Evolutionary conservation across 2,113 vertebrate genomes (phyloP).

Genomic region (Coptodon rendalli): DNA sequence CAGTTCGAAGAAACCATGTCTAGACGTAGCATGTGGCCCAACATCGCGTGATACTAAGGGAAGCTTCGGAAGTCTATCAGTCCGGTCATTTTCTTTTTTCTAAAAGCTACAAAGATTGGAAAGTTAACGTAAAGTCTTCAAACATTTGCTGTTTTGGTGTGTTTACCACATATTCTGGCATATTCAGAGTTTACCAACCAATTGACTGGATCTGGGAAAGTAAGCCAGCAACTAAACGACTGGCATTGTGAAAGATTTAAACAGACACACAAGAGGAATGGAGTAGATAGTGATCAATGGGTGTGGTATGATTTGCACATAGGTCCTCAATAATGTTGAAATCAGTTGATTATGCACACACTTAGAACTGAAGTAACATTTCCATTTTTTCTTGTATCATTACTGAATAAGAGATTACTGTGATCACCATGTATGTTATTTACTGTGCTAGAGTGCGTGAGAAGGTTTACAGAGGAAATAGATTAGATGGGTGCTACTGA

Average conservation of each 20-base stretch:
- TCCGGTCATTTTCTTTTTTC: background rate
- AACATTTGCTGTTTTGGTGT: background rate
- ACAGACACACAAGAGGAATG: background rate
- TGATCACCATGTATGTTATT: background rate
- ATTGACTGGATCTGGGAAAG: background rate
- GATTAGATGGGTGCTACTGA: background rate
- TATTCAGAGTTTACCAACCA: background rate
- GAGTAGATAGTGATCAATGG: background rate
- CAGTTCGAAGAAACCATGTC: background rate
- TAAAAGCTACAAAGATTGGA: background rate
- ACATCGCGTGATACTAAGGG: background rate
- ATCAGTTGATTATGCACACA: background rate
- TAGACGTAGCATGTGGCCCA: background rate
- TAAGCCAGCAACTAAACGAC: background rate
- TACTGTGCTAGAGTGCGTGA: rapidly evolving
- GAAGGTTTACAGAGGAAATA: background rate
- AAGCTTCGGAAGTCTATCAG: rapidly evolving
- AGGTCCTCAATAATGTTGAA: background rate
- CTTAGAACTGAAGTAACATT: background rate
- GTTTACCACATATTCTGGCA: background rate
- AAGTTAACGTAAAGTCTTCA: background rate
- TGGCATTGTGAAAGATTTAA: background rate
- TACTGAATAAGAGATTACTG: background rate
- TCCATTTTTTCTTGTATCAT: background rate
- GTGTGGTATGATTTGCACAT: rapidly evolving